Evolutionary conservation across 2,888 invertebrate genomes (phyloP).

Genomic region (Dascillus cervinus): DNA sequence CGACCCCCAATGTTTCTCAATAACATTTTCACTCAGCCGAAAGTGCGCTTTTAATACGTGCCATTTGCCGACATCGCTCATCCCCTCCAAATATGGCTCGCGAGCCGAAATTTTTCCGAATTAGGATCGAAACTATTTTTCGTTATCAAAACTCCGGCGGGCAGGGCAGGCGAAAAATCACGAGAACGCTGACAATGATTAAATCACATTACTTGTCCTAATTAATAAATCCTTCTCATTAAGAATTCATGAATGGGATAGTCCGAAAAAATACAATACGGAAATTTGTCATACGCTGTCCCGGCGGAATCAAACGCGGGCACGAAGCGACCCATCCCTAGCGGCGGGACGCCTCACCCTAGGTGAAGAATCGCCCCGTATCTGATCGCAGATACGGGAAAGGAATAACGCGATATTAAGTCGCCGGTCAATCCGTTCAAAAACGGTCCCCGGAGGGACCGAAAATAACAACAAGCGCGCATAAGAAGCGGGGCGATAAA

Average conservation of each 20-base stretch:
- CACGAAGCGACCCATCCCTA: slow-evolving; percentile 29
- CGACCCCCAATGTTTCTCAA: too few species aligned
- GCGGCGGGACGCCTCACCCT: slow-evolving; percentile 30
- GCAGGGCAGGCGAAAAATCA: too few species aligned
- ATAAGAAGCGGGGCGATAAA: not conserved
- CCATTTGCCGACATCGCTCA: too few species aligned
- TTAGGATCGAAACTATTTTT: too few species aligned
- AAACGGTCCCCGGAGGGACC: not conserved
- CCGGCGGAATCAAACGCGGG: slow-evolving; percentile 25
- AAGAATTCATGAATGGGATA: slow-evolving; percentile 19
- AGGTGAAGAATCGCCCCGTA: slow-evolving; percentile 31
- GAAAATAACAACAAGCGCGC: slow-evolving; percentile 6
- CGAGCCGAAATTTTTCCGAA: too few species aligned
- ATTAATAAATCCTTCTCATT: slow-evolving; percentile 20
- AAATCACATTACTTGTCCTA: slow-evolving; percentile 20
- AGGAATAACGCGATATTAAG: slow-evolving; percentile 22
- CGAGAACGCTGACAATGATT: slow-evolving; percentile 14
- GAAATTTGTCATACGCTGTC: slow-evolving; percentile 24
- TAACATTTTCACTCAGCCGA: too few species aligned
- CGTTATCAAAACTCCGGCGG: not conserved
- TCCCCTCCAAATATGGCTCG: too few species aligned
- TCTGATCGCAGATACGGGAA: slow-evolving; percentile 29
- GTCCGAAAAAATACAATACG: slow-evolving; percentile 18
- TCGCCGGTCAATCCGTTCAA: too few species aligned
- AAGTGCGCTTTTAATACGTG: too few species aligned